phyloP scores from a whole-genome alignment of 1,140 invertebrate genomes.

The Drosophila serrata region DNA sequence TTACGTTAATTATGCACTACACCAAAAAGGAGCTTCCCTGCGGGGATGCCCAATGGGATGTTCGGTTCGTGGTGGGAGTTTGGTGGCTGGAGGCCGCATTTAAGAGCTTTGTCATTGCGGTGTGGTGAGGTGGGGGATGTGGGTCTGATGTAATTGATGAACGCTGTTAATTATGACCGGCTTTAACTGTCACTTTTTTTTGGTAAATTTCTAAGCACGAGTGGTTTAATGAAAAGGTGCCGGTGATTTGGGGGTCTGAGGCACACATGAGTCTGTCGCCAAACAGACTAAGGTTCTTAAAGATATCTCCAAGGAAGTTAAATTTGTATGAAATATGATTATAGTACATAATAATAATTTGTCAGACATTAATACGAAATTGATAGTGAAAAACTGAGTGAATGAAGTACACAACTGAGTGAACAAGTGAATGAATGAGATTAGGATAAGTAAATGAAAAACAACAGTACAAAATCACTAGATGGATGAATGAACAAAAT shows the following conservation, averaged over 20 bases:
- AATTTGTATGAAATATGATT: too few relatives aligned
- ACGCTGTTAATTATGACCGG: slow-evolving; percentile 57
- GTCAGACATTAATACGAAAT: too few relatives aligned
- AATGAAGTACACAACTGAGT: background rate
- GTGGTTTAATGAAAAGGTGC: slow-evolving; percentile 18
- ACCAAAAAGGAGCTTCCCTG: slow-evolving; percentile 32
- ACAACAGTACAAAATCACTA: too few relatives aligned
- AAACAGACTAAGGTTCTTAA: background rate
- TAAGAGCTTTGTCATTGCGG: slow-evolving; percentile 43
- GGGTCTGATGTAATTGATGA: slow-evolving; percentile 58
- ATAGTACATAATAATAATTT: too few relatives aligned
- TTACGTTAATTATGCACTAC: slow-evolving; percentile 56
- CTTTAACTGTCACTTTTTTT: slow-evolving; percentile 59
- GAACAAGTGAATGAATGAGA: background rate
- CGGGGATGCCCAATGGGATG: slow-evolving; percentile 6
- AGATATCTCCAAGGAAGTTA: background rate
- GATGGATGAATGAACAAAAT: too few relatives aligned
- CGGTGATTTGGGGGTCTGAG: background rate
- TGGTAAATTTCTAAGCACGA: slow-evolving; percentile 17
- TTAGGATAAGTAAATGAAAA: too few relatives aligned
- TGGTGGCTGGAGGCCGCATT: slow-evolving; percentile 8
- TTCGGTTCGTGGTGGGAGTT: background rate
- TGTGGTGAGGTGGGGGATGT: background rate
- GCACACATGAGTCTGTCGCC: slow-evolving; percentile 1
- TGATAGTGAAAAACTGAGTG: background rate